Evolutionary conservation across 2,888 invertebrate species (phyloP).

Genomic region (Diadegma fenestrale): DNA sequence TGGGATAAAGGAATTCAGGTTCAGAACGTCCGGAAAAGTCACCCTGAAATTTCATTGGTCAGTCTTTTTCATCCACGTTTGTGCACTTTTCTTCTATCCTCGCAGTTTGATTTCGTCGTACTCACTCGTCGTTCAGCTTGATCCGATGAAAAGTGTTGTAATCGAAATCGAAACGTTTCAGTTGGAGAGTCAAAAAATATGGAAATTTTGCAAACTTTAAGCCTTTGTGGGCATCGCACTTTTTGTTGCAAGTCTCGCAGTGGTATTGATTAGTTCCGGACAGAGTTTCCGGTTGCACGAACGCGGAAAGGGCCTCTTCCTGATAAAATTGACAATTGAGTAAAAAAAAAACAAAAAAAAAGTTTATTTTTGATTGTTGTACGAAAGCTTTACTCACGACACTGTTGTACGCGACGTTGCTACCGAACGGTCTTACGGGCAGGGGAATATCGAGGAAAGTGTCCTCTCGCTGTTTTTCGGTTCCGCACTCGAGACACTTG

Average conservation of each 20-base stretch:
- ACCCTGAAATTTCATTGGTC: slow-evolving; percentile 87
- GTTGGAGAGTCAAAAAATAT: slow-evolving; percentile 93
- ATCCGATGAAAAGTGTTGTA: slow-evolving; percentile 93
- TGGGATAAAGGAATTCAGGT: slow-evolving; percentile 91
- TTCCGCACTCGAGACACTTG: slow-evolving; percentile 93
- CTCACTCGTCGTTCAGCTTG: slow-evolving; percentile 94
- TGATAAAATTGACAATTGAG: slow-evolving; percentile 78
- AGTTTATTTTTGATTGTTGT: not conserved
- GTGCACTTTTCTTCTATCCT: too few relatives aligned
- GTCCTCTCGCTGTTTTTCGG: slow-evolving; percentile 93
- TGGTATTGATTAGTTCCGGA: slow-evolving; percentile 94
- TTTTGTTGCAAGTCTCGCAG: slow-evolving; percentile 94
- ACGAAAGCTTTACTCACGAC: slow-evolving; percentile 87
- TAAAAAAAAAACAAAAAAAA: not conserved
- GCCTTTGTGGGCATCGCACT: slow-evolving; percentile 96
- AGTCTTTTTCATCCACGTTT: not conserved
- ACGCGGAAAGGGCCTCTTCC: slow-evolving; percentile 93
- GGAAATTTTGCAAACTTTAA: slow-evolving; percentile 94
- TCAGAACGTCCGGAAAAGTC: slow-evolving; percentile 92
- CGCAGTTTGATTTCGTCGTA: slow-evolving; percentile 56
- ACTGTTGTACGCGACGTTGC: slow-evolving; percentile 90
- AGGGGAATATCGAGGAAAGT: slow-evolving; percentile 94
- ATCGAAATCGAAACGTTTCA: slow-evolving; percentile 96
- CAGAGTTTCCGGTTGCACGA: slow-evolving; percentile 93
- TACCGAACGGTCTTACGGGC: slow-evolving; percentile 93